Evolutionary conservation across 2,797 vertebrate genomes (phyloP), one percentile per base, ranked within the genome.

Genomic region (Fistularia commersonii): DNA sequence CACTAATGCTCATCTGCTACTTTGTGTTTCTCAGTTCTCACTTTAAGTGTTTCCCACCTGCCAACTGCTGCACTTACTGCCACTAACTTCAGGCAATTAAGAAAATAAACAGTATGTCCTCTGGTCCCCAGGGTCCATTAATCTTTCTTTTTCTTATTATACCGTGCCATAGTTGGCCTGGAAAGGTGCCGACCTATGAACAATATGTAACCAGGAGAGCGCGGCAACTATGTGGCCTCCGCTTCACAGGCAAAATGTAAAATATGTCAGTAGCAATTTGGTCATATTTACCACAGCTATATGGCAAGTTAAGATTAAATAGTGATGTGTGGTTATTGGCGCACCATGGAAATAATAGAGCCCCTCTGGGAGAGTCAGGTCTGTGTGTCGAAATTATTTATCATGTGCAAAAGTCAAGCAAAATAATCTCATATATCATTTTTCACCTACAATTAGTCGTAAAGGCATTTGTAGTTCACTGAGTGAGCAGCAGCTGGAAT

Each of bases 191-290:
- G 57, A 46, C 50, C 67, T 61, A 45, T 75, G 67, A 81, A 86
- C 78, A 87, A 83, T 85, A 72, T 74, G 81, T 86, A 82, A 82
- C 85, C 79, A 81, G 78, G 69, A 74, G 83, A 86, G 74, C 80
- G 67, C 74, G 73, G 53, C 76, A 83, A 81, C 48, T 84, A 87
- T 86, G 80, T 55, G 66, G 67, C 81, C 72, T 69, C 65, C 61
- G 46, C 62, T 69, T 74, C 61, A 58, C 41, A 51, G 51, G 64
- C 47, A 31, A 69, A 63, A 69, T 64, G 56, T 79, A 70, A 80
- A 84, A 85, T 57, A 59, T 84, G 79, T 83, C 79, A 48, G 66
- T 45, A 48, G 57, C 69, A 76, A 77, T 85, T 82, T 69, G 59
- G 71, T 75, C 65, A 77, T 67, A 58, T 80, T 78, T 57, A 74